Base-by-base conservation (phyloP, 2,113 vertebrate species). In the Zosterops borbonicus region DNA sequence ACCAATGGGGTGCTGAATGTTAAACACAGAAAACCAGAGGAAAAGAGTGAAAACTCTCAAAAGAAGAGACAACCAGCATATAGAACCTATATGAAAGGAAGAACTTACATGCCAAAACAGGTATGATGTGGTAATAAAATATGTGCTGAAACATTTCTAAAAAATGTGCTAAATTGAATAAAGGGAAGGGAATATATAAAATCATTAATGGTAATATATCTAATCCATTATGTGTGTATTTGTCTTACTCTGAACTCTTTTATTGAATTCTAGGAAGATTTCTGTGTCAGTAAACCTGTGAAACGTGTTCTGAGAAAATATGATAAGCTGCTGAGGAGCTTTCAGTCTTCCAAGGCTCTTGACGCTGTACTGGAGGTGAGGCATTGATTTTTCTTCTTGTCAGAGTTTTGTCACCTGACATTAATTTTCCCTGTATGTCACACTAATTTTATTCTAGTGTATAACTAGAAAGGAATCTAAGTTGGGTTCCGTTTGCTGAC, bases 1-100 rank as follows among this genome's bases (percentile, higher is more conserved):
- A 99, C 99, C 60, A 99, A 99, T 77, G 98, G 99, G 12, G 98
- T 99, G 68, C 86, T 99, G 65, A 99, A 98, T 78, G 94, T 99
- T 83, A 99, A 99, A 96, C 99, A 99, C 93, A 98, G 98, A 70
- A 99, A 99, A 93, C 97, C 95, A 5, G 98, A 99, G 82, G 97
- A 98, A 71, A 98, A 96, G 46, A 98, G 97, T 75, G 96, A 97
- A 33, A 56, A 74, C 24, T 29, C 91, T 22, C 78, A 76, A 4
- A 97, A 96, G 68, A 98, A 95, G 82, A 98, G 98, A 21, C 96
- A 97, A 22, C 99, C 99, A 22, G 92, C 98, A 1, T 99, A 99
- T 83, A 98, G 98, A 77, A 98, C 98, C 33, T 98, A 98, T 96
- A 97, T 99, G 70, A 99, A 98, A 96, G 99, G 99, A 76, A 99